phyloP scores from a whole-genome alignment of 2,797 vertebrate species.

The Todus mexicanus region DNA sequence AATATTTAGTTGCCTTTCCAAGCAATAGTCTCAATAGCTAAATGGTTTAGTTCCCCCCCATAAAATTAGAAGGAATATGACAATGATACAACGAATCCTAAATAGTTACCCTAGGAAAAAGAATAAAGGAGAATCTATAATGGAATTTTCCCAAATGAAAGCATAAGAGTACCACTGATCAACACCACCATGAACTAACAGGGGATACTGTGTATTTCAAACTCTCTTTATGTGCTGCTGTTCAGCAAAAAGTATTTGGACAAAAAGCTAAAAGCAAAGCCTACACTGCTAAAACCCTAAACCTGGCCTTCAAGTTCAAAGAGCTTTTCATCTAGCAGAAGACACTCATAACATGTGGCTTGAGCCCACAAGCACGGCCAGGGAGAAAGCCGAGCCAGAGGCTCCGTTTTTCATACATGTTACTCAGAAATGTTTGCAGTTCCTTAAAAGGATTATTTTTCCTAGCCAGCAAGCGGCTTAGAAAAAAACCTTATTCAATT shows the following conservation, averaged over 20 bases:
- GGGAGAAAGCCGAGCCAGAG: background rate
- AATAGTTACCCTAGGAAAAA: background rate
- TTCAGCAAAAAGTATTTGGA: background rate
- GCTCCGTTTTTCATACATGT: background rate
- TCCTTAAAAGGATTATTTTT: background rate
- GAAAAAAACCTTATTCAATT: background rate
- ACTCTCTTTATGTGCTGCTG: background rate
- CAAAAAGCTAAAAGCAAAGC: slow-evolving; percentile 24
- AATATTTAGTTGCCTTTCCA: background rate
- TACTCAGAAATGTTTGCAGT: background rate
- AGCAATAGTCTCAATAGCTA: background rate
- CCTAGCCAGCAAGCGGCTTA: background rate
- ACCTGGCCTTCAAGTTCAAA: background rate
- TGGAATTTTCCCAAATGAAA: background rate
- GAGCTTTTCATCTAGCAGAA: background rate
- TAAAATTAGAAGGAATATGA: background rate
- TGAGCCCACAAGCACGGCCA: background rate
- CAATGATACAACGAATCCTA: background rate
- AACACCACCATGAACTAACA: background rate
- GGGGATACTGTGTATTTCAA: background rate
- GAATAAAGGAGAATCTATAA: background rate
- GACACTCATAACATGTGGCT: background rate
- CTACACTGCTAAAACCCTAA: background rate
- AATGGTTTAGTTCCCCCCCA: background rate
- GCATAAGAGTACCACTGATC: background rate